Conservation (phyloP, 2,797 vertebrate genomes). For the Cryptoblepharus egeriae region DNA sequence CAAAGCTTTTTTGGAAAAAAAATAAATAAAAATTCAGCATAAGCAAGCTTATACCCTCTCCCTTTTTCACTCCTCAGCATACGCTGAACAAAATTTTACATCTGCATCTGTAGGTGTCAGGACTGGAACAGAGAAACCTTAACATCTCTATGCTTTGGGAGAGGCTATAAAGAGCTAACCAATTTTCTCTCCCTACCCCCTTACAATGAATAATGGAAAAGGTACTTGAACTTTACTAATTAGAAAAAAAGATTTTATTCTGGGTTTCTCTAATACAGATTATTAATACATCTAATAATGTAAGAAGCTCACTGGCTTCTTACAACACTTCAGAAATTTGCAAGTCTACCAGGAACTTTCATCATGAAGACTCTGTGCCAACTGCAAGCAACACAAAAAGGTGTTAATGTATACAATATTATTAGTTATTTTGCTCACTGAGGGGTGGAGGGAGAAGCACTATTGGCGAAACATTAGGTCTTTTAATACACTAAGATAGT, state of each 20-base stretch:
- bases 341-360: conserved; percentile 41
- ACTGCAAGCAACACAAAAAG: conserved; percentile 10
- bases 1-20: background rate
- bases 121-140: conserved; percentile 47
- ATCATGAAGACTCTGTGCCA: background rate
- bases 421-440: background rate
- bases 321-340: conserved; percentile 16
- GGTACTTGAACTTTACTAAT: conserved; percentile 45
- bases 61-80: conserved; percentile 14
- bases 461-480: background rate
- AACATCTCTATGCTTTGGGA: conserved; percentile 50
- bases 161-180: conserved; percentile 52
- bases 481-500: background rate
- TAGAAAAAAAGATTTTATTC: conserved; percentile 54
- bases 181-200: conserved; percentile 25
- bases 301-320: conserved; percentile 32
- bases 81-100: conserved; percentile 55
- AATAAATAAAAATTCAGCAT: too few relatives aligned
- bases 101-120: conserved; percentile 54
- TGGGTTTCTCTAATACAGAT: conserved; percentile 53
- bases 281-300: too few relatives aligned
- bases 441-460: too few relatives aligned
- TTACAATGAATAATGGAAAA: conserved; percentile 61
- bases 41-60: background rate
- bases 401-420: background rate